phyloP scores from a whole-genome alignment of 2,113 vertebrate species.

The Ptilorrhoa leucosticta region DNA sequence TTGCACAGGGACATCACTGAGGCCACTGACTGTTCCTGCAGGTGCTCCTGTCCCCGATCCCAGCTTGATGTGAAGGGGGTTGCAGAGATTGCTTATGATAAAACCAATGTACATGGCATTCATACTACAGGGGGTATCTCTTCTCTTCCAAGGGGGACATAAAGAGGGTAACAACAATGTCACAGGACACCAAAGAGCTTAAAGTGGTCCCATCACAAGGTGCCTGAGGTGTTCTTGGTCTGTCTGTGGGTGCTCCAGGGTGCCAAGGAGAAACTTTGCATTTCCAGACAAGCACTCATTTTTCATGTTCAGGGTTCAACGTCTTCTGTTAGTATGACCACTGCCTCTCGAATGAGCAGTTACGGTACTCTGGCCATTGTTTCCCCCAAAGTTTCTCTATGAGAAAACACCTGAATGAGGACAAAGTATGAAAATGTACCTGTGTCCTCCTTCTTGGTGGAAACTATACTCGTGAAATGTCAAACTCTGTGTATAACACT shows the following conservation, averaged over 20 bases:
- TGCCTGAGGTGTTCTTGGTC: neutral
- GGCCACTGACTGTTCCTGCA: neutral
- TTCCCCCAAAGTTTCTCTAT: neutral
- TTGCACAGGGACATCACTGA: neutral
- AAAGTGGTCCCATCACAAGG: neutral
- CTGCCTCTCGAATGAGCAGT: neutral
- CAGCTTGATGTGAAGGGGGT: neutral
- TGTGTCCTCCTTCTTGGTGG: neutral
- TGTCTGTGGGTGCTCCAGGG: neutral
- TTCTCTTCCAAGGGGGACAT: fast-evolving
- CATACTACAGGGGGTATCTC: fast-evolving
- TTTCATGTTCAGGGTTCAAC: neutral
- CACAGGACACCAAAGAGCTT: neutral
- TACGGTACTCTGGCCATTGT: neutral
- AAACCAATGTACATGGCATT: fast-evolving
- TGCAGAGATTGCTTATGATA: neutral
- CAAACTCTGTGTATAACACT: neutral
- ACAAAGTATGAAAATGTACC: neutral
- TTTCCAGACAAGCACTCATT: slow-evolving; percentile 10
- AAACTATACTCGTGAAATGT: neutral
- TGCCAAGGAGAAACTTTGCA: neutral
- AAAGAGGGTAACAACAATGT: neutral
- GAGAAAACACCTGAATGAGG: neutral
- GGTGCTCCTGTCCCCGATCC: neutral
- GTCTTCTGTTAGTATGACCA: neutral